Evolutionary conservation across 2,113 vertebrate species (phyloP).

Genomic region (Sceloporus tristichus): DNA sequence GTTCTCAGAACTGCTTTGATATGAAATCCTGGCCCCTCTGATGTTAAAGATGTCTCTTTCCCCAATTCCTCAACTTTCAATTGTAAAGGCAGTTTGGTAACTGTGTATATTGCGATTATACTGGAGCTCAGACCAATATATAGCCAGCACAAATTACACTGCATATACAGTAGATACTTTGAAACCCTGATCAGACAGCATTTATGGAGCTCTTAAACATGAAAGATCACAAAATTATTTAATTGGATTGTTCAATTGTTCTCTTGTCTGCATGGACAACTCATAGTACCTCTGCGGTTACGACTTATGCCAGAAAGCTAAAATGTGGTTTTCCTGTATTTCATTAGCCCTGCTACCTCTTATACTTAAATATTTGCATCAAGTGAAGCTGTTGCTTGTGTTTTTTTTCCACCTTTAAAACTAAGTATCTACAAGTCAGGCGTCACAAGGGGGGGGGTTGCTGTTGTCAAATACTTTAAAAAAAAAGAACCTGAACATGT

Average conservation of each 20-base stretch:
- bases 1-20: background rate
- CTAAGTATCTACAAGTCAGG: background rate
- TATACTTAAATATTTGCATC: constrained; percentile 41
- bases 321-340: constrained; percentile 40
- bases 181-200: constrained; percentile 69
- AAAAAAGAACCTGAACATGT: constrained; percentile 48
- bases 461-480: constrained; percentile 55
- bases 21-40: background rate
- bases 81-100: background rate
- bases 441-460: background rate
- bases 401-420: constrained; percentile 38
- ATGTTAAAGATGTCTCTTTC: background rate
- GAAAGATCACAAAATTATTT: constrained; percentile 71
- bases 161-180: constrained; percentile 58
- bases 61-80: background rate
- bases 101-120: background rate
- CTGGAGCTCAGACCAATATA: background rate
- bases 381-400: constrained; percentile 27
- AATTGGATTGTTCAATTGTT: constrained; percentile 60
- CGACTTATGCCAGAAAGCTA: constrained; percentile 30
- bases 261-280: constrained; percentile 50
- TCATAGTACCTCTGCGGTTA: constrained; percentile 27
- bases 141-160: background rate
- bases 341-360: constrained; percentile 47
- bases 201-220: constrained; percentile 66